A percentile compares a stretch with the other conserved stretches of the same genome.
These are phyloP conservation scores for Hippocampus mohnikei DNA, from an alignment of 2,113 vertebrate genomes.

Conservation along the genomic window DNA sequence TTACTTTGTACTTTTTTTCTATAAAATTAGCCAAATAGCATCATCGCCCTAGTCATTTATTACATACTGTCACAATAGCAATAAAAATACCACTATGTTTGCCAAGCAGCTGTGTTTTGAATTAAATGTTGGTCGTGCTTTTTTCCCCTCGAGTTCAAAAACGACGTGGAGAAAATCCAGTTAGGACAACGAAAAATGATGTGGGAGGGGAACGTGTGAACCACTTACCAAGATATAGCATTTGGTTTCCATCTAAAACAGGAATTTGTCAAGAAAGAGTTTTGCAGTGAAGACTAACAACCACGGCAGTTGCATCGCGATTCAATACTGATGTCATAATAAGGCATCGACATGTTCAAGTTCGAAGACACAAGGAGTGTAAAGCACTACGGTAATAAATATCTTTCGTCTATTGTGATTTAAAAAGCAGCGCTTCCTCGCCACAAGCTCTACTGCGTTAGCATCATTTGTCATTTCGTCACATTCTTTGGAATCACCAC, in stretches of 20 bases:
- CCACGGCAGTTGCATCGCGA: conserved; percentile 51
- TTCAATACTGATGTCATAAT: conserved; percentile 53
- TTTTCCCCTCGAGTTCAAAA: not conserved
- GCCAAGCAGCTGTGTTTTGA: not conserved
- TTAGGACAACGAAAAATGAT: not conserved
- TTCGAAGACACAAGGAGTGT: conserved; percentile 68
- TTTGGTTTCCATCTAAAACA: conserved; percentile 51
- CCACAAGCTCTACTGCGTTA: conserved; percentile 52
- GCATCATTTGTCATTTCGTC: conserved; percentile 56
- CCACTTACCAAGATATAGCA: conserved; percentile 36
- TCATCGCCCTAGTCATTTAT: not conserved
- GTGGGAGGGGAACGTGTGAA: conserved; percentile 44
- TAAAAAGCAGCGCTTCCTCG: conserved; percentile 58
- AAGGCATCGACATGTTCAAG: conserved; percentile 69
- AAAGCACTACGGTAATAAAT: conserved; percentile 67
- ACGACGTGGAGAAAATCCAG: not conserved
- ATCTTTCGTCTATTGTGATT: conserved; percentile 57
- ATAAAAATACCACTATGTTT: not conserved
- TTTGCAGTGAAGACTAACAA: conserved; percentile 47
- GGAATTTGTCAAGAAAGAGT: conserved; percentile 37
- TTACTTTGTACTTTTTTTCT: not conserved
- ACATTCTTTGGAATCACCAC: conserved; percentile 66
- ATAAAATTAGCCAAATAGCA: not conserved
- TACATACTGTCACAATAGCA: not conserved
- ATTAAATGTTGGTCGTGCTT: not conserved